A percentile compares a stretch with the other conserved stretches of the same genome.
phyloP scores from a whole-genome alignment of 92 coral and sea anemone genomes.

The Umimayanthus chanpuru region DNA sequence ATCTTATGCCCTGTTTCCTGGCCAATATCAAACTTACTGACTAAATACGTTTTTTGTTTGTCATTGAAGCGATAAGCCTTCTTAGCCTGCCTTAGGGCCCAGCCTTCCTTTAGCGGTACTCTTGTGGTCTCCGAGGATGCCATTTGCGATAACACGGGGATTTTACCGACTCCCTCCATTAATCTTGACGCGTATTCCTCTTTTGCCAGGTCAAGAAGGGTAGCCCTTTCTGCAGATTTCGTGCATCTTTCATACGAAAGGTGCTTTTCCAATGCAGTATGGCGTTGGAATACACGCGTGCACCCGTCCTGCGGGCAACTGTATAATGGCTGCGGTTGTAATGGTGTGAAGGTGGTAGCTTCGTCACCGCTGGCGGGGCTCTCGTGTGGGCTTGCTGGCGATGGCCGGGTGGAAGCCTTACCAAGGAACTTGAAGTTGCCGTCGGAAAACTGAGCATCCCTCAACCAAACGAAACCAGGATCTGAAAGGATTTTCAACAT shows the following conservation, averaged over 20 bases:
- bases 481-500: no score
- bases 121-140: background rate
- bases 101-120: constrained; percentile 32
- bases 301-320: constrained; percentile 9
- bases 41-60: constrained; percentile 45
- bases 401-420: background rate
- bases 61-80: constrained; percentile 44
- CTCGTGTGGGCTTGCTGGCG: background rate
- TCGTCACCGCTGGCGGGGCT: background rate
- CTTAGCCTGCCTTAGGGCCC: constrained; percentile 50
- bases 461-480: no score
- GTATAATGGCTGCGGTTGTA: background rate
- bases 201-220: no score
- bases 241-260: no score
- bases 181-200: no score
- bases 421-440: no score
- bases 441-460: no score
- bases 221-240: no score
- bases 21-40: constrained; percentile 48
- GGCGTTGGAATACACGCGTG: background rate
- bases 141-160: background rate
- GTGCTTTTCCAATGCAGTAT: no score
- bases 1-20: constrained; percentile 45
- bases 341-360: background rate
- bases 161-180: constrained; percentile 27